Evolutionary conservation across 2,797 vertebrate species (phyloP), one percentile per base, ranked within the genome.

Genomic region (Danio kyathit): DNA sequence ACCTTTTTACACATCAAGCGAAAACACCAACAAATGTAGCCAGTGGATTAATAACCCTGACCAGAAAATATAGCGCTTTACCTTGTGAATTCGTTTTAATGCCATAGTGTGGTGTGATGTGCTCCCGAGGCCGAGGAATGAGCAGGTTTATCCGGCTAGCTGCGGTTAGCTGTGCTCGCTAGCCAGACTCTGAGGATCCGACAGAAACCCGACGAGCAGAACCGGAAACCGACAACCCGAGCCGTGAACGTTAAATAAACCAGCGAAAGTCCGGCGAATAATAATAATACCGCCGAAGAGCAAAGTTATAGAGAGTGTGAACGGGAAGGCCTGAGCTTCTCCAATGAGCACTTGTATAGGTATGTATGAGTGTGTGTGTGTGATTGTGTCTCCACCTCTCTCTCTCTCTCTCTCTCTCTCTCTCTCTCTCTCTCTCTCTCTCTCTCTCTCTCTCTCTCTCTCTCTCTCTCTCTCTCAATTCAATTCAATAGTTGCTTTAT

Each of bases 41-140:
- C 0, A 5, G 10, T 41, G 7, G 19, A 54, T 51, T 12, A 2
- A 46, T 29, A 44, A 44, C 14, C 0, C 4, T 14, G 8, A 7
- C 12, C 4, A 69, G 41, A 0, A 21, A 80, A 65, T 41, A 13
- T 17, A 11, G 1, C 7, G 5, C 2, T 43, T 91, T 93, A 94
- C 94, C 94, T 95, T 94, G 67, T 92, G 89, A 81, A 95, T 95
- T 74, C 93, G 92, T 88, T 95, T 95, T 88, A 94, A 90, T 87
- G 94, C 94, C 94, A 95, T 95, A 79, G 83, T 87, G 80, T 89
- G 82, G 80, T 84, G 79, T 81, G 79, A 61, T 84, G 86, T 85
- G 75, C 82, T 81, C 85, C 76, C 80, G 80, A 74, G 80, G 87
- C 84, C 84, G 89, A 89, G 79, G 80, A 86, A 81, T 21, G 78